Evolutionary conservation across 2,888 invertebrate genomes (phyloP), one percentile per base, ranked within the genome.

Genomic region (Cabera pusaria): DNA sequence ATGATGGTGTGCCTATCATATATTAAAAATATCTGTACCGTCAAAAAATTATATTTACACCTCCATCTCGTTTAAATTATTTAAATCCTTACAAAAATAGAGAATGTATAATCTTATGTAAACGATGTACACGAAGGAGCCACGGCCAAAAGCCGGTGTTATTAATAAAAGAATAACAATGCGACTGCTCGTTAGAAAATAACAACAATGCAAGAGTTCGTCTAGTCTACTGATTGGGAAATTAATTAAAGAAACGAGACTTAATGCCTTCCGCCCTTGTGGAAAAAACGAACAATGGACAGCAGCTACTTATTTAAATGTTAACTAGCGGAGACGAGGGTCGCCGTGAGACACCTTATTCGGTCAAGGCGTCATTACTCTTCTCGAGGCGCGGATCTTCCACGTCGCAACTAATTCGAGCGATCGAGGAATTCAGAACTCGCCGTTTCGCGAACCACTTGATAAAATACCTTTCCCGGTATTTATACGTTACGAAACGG

Each of bases 181-280:
- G 53, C 51, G 52, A 28, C 44, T 50, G 47, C 45, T 64, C 50
- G 60, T 59, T 58, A 62, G 61, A 66, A 65, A 65, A 67, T 59
- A 63, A 63, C 47, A 67, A 72, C 72, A 76, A 76, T 75, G 60
- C 59, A 58, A 51, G 45, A 50, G 58, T 60, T 55, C 52, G 56
- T 56, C 56, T 59, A 48, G 59, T 20, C 21, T 9, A 57, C 58
- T 57, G 61, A 59, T 56, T 60, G 59, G 49, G 50, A 49, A 59
- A 59, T 60, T 68, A 72, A 75, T 74, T 72, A 70, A 59, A 62
- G 55, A 56, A 55, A 49, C 43, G 29, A 61, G 56, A 57, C 55
- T 63, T 58, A 59, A 56, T 60, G 62, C 61, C 69, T 74, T 75
- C 75, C 75, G 71, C 59, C 63, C 65, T 68, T 65, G 63, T 51